Evolutionary conservation across 2,113 vertebrate species (phyloP), one percentile per base, ranked within the genome.

Genomic region (Notarius quadriscutis): DNA sequence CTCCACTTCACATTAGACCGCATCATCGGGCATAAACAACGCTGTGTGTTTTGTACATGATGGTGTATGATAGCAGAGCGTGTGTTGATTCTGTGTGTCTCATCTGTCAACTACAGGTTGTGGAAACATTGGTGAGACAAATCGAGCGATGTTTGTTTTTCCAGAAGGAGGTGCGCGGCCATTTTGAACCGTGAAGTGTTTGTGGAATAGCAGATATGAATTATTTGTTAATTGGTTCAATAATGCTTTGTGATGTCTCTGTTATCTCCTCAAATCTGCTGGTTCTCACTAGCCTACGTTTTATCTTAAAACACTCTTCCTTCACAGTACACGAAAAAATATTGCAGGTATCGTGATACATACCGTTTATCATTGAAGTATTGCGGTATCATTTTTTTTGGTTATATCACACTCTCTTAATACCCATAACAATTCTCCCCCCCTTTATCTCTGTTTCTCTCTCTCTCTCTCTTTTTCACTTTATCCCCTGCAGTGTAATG

Each of bases 401-500:
- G 30, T 81, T 81, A 81, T 58, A 9, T 22, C 55, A 60, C 25
- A 22, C 2, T 20, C 17, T 81, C 55, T 10, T 60, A 60, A 81
- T 60, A 60, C 41, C 4, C 27, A 22, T 34, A 27, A 8, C 25
- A 20, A 58, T 20, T 41, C 27, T 41, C 11, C 17, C 15, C 7
- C 10, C 74, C 55, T n/a, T 63, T 51, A 17, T 69, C 51, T 30
- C 17, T 63, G 48, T 77, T 48, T 58, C 71, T 89, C 48, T 57
- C 18, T 11, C 30, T 91, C 91, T 89, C 90, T 84, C 1, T 71
- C 10, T 60, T 4, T 57, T 12, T 82, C 14, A 22, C n/a, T 50
- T 22, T 65, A 50, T 81, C 57, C 57, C 25, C 84, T 27, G 57
- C 18, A 57, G 53, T 81, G 41, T 90, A 48, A 51, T 34, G 57